These are phyloP conservation scores for Bucco capensis DNA, from an alignment of 2,113 vertebrate species.

Conservation along the genomic window DNA sequence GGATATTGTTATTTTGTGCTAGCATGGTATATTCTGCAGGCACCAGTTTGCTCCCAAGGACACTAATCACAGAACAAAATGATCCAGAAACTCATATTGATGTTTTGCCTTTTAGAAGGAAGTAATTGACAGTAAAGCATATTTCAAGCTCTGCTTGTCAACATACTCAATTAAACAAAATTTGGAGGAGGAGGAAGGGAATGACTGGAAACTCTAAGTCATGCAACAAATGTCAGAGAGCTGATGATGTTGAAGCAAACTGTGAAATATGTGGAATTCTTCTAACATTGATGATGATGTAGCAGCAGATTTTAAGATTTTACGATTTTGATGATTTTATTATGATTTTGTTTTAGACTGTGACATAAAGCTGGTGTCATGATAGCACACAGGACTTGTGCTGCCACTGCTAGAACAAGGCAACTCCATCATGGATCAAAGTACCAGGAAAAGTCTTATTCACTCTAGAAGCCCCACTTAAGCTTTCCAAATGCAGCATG, in stretches of 20 bases:
- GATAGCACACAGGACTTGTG: slow-evolving; percentile 60
- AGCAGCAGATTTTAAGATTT: slow-evolving; percentile 39
- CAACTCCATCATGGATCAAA: slow-evolving; percentile 54
- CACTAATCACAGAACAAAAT: neutral
- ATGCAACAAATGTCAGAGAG: slow-evolving; percentile 10
- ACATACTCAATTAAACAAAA: slow-evolving; percentile 44
- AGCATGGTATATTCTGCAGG: neutral
- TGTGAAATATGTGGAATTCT: slow-evolving; percentile 49
- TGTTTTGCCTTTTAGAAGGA: slow-evolving; percentile 14
- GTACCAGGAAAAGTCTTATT: slow-evolving; percentile 49
- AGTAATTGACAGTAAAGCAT: slow-evolving; percentile 34
- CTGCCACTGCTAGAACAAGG: slow-evolving; percentile 52
- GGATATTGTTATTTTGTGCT: neutral
- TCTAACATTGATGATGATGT: slow-evolving; percentile 29
- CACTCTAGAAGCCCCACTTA: slow-evolving; percentile 18
- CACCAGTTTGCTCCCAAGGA: neutral
- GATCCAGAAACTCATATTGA: neutral
- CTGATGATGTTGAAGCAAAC: slow-evolving; percentile 37
- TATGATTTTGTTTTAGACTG: slow-evolving; percentile 39
- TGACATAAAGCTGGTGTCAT: slow-evolving; percentile 61
- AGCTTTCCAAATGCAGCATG: slow-evolving; percentile 47
- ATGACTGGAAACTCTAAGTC: slow-evolving; percentile 7
- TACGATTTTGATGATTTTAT: no score
- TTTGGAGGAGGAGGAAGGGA: slow-evolving; percentile 4
- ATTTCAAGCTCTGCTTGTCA: slow-evolving; percentile 50